Evolutionary conservation across 2,888 invertebrate genomes (phyloP), one percentile per base, ranked within the genome.

Genomic region (Leptinotarsa tumamoca): DNA sequence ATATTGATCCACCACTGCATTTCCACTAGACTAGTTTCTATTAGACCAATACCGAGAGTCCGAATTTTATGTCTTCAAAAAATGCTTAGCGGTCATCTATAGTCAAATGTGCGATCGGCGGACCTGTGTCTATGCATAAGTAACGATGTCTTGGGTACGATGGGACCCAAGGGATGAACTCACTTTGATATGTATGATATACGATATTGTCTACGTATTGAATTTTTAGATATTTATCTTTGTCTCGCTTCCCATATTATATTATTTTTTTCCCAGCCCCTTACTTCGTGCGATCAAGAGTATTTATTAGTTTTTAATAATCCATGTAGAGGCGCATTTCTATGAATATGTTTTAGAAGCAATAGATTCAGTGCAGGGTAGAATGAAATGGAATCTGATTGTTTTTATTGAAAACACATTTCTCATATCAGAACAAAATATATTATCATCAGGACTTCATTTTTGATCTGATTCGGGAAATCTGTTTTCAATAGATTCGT

Each of bases 31-130:
- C 21, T 58, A 58, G 58, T 23, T 58, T 58, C 58, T 23, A 58
- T 58, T 58, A 15, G 21, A 23, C 23, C 21, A 15, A 21, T 21
- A 54, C 14, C 68, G 54, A 69, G 54, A 69, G 56, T 56, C 33
- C n/a, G 21, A 27, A 69, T 54, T 69, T 56, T 69, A 69, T 69
- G 54, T 69, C 43, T 49, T 69, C 68, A 56, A 71, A 87, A 87
- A 86, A 86, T 84, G 84, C 85, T 87, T 87, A 84, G 86, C 86
- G 88, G 87, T 86, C 88, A 88, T 89, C 87, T 88, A 87, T 88
- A 88, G 88, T 88, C 88, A 88, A 89, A 88, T 88, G 87, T 87
- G 86, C 84, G 86, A 84, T 86, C 84, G 84, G 85, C 85, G 87
- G 88, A 87, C 88, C 87, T 84, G 83, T 86, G 86, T 85, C 85